These are phyloP conservation scores for Sus cebifrons DNA, from an alignment of 2,797 vertebrate genomes.

Conservation along the genomic window DNA sequence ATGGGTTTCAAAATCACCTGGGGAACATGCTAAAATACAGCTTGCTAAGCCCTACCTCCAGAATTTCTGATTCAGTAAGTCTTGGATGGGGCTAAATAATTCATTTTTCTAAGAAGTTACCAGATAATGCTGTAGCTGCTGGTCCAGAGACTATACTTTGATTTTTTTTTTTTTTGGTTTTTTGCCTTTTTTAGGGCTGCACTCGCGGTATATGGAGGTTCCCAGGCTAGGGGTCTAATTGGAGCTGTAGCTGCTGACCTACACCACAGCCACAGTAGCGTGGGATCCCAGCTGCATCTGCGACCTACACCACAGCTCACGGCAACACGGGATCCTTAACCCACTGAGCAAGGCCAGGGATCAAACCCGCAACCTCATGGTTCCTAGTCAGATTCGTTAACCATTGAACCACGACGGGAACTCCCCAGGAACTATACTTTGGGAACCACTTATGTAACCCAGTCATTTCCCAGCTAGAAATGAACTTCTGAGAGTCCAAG, in stretches of 20 bases:
- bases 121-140: not conserved
- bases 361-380: no score
- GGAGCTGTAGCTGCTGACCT: no score
- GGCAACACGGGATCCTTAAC: no score
- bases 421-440: not conserved
- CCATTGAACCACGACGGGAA: no score
- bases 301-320: no score
- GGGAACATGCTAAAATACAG: not conserved
- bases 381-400: no score
- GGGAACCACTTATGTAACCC: not conserved
- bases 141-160: not conserved
- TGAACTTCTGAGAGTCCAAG: not conserved
- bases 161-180: not conserved
- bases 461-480: not conserved
- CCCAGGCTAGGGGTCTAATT: no score
- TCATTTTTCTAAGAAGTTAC: not conserved
- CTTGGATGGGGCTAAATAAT: not conserved
- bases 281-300: no score
- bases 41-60: not conserved
- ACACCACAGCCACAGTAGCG: no score
- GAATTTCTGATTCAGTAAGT: not conserved
- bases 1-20: not conserved
- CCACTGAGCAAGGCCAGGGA: no score
- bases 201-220: no score
- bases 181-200: no score